Conservation (phyloP, 1,140 invertebrate species). For the Zaprionus inermis region DNA sequence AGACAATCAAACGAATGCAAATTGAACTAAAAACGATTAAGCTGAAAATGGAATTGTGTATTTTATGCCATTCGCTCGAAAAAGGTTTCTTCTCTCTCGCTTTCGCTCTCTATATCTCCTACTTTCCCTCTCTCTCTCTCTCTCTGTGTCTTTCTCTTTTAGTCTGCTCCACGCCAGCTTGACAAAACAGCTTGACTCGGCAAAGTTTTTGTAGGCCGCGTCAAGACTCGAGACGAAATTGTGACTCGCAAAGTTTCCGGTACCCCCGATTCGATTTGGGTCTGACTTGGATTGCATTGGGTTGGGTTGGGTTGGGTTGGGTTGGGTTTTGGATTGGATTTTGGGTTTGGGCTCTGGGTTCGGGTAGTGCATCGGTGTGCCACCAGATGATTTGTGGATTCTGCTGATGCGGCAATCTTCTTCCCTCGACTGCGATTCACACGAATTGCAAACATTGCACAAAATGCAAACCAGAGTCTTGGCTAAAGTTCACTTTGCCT, state of each 20-base stretch:
- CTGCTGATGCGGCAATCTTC: slow-evolving; percentile 1
- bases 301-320: too few species aligned
- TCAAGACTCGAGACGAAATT: slow-evolving; percentile 7
- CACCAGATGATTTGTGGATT: slow-evolving; percentile 7
- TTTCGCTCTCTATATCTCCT: background rate
- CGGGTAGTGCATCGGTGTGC: background rate
- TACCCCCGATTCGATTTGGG: slow-evolving; percentile 2
- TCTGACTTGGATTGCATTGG: too few species aligned
- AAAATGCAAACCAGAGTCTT: slow-evolving; percentile 10
- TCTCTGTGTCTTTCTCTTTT: background rate
- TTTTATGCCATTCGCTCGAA: slow-evolving; percentile 6
- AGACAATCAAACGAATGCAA: slow-evolving; percentile 7
- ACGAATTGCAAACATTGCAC: slow-evolving; percentile 12
- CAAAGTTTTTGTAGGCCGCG: slow-evolving; percentile 6
- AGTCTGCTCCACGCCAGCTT: background rate
- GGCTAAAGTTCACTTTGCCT: background rate
- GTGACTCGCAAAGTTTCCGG: slow-evolving; percentile 5
- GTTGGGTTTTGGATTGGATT: too few species aligned
- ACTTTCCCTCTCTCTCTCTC: background rate
- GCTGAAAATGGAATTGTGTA: slow-evolving; percentile 7
- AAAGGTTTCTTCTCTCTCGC: slow-evolving; percentile 1
- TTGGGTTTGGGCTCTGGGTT: too few species aligned
- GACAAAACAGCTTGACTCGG: slow-evolving; percentile 4
- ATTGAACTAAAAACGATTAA: slow-evolving; percentile 7
- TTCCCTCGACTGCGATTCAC: background rate